Evolutionary conservation across 2,797 vertebrate genomes (phyloP).

Genomic region (Pseudocheirus occidentalis): DNA sequence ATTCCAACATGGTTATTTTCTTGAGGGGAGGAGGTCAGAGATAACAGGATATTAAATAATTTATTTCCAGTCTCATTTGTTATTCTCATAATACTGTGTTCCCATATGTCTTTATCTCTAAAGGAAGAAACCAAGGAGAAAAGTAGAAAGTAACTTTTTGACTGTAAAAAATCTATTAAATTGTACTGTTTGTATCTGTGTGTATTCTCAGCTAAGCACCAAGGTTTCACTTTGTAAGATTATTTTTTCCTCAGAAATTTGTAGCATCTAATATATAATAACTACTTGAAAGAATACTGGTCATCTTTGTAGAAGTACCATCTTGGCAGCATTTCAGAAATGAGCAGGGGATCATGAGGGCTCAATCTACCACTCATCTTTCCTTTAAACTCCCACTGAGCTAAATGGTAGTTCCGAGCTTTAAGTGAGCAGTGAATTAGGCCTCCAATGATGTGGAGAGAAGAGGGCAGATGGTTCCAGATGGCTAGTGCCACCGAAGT

Average conservation of each 20-base stretch:
- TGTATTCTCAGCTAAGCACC: neutral
- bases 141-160: neutral
- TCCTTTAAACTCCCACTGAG: conserved; percentile 53
- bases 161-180: neutral
- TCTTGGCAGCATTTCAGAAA: conserved; percentile 53
- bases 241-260: neutral
- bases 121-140: neutral
- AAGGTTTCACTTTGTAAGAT: neutral
- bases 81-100: neutral
- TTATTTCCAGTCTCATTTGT: neutral
- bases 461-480: conserved; percentile 61
- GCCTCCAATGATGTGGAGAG: conserved; percentile 51
- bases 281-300: neutral
- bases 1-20: neutral
- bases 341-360: conserved; percentile 17
- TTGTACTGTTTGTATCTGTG: neutral
- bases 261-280: neutral
- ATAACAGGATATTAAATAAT: neutral
- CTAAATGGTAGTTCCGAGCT: conserved; percentile 63
- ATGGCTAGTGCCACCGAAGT: conserved; percentile 44
- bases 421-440: conserved; percentile 59
- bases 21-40: neutral
- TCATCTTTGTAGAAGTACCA: neutral
- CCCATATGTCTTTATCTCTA: neutral
- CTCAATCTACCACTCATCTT: conserved; percentile 43